Evolutionary conservation across 2,113 vertebrate genomes (phyloP), one percentile per base, ranked within the genome.

Genomic region (Montifringilla adamsi): DNA sequence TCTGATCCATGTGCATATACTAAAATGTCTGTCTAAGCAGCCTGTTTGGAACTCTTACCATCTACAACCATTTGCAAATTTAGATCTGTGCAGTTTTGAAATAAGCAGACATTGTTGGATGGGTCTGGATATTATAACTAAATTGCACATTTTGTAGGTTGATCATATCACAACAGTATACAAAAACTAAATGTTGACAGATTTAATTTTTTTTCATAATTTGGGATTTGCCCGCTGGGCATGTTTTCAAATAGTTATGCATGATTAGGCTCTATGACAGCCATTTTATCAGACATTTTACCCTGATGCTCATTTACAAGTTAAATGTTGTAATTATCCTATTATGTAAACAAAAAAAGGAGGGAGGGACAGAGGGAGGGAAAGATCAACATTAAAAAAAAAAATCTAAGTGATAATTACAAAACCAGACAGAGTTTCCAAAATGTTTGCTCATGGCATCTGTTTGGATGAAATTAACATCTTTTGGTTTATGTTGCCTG

Each of bases 261-360:
- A 81, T 94, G 72, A 93, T 92, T 93, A 90, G 68, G 41, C 73
- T 80, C 35, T 24, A 11, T 94, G 90, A 90, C 59, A 80, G 47
- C 30, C 75, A 84, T 93, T 93, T 92, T 78, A 81, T 92, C 80
- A 80, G 92, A 92, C 72, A 52, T 47, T 78, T 89, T 90, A 63
- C 15, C 35, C 55, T 80, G 56, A 47, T 81, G 43, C 59, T 95
- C 75, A 86, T 90, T 95, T 95, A 60, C 47, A 77, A 74, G 82
- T 80, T 96, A 93, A 96, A 81, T 86, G 91, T 73, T 94, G 75
- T 56, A 88, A 95, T 97, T 97, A 93, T 55, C 85, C 75, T 55
- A 37, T 93, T 91, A 86, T 9, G n/a, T 33, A 70, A 87, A 75
- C 20, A 64, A 39, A 85, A 81, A 81, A 56, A 15, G 14, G 58